Evolutionary conservation across 2,797 vertebrate genomes (phyloP).

Genomic region (Peromyscus melanophrys): DNA sequence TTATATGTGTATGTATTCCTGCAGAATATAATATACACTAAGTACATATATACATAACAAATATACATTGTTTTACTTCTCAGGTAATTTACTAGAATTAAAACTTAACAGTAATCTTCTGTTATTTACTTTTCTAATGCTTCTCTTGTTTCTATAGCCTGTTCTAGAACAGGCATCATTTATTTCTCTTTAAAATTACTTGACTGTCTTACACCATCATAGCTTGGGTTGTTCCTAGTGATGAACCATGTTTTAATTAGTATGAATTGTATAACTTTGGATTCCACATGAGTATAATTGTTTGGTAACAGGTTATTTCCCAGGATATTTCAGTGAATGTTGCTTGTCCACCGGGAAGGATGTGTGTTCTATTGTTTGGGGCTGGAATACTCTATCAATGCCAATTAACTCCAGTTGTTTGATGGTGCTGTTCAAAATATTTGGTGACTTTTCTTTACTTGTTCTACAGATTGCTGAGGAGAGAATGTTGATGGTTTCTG

Average conservation of each 20-base stretch:
- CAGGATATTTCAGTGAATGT: background rate
- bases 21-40: background rate
- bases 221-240: background rate
- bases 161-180: background rate
- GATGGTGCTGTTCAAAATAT: background rate
- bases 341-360: background rate
- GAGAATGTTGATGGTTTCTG: background rate
- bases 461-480: background rate
- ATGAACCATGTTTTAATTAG: background rate
- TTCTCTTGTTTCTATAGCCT: background rate
- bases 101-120: background rate
- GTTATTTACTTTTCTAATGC: background rate
- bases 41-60: background rate
- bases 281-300: background rate
- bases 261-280: background rate
- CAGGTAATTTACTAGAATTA: background rate
- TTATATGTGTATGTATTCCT: background rate
- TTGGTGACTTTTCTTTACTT: background rate
- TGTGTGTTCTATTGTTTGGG: background rate
- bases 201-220: background rate
- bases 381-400: background rate
- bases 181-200: background rate
- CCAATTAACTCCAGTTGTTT: background rate
- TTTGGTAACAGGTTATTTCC: background rate
- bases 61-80: background rate